A percentile compares a stretch with the other conserved stretches of the same genome.
phyloP scores from a whole-genome alignment of 2,888 invertebrate species.

The Ceraclea dissimilis region DNA sequence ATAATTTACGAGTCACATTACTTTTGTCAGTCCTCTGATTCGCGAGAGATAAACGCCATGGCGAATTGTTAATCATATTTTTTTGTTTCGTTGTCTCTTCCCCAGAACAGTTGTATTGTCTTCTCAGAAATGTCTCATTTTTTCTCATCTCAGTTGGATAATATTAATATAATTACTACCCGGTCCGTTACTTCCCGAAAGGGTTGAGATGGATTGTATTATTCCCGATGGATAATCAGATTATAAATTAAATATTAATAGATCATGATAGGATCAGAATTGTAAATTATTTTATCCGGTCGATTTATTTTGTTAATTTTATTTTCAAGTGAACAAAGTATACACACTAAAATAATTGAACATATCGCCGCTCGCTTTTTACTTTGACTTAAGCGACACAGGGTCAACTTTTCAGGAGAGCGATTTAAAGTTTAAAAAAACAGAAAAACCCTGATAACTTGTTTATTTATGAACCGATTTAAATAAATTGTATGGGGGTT shows the following conservation, averaged over 20 bases:
- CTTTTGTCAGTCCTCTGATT: slow-evolving; percentile 25
- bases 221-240: neutral
- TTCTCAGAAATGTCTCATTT: neutral
- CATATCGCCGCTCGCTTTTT: too few species aligned
- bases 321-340: too few species aligned
- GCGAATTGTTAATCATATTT: slow-evolving; percentile 26
- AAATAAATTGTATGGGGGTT: too few species aligned
- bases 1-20: slow-evolving; percentile 27
- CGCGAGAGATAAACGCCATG: slow-evolving; percentile 26
- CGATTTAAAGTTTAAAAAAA: too few species aligned
- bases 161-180: neutral
- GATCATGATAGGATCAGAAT: neutral
- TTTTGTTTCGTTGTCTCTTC: slow-evolving; percentile 7
- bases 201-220: neutral
- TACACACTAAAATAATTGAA: too few species aligned
- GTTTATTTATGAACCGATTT: too few species aligned
- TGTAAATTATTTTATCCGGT: too few species aligned
- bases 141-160: neutral
- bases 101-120: neutral
- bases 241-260: neutral
- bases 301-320: too few species aligned
- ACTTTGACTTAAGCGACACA: too few species aligned
- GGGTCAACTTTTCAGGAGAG: too few species aligned
- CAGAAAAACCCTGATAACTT: too few species aligned
- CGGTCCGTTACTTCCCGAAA: neutral